These are phyloP conservation scores for Rhysida immarginata DNA, from an alignment of 1,140 invertebrate species.

Conservation along the genomic window DNA sequence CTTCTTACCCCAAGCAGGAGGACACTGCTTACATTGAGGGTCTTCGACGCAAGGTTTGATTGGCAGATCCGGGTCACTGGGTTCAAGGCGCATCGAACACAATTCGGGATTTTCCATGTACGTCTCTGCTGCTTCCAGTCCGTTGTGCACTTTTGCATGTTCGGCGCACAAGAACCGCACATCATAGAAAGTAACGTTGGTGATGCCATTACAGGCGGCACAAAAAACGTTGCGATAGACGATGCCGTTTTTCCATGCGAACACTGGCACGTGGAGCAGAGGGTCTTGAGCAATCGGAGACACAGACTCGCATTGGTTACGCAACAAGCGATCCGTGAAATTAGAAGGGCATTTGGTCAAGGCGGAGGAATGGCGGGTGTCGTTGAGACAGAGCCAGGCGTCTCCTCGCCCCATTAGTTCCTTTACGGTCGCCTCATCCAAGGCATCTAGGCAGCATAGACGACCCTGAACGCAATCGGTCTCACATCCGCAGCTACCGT, in stretches of 20 bases:
- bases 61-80: neutral
- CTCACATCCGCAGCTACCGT: constrained; percentile 3
- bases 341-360: neutral
- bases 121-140: neutral
- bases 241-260: neutral
- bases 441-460: neutral
- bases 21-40: neutral
- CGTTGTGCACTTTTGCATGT: neutral
- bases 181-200: neutral
- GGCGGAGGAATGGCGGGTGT: neutral
- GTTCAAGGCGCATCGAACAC: neutral
- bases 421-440: neutral
- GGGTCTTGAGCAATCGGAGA: neutral
- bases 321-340: neutral
- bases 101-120: neutral
- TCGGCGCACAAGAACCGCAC: constrained; percentile 1
- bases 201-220: neutral
- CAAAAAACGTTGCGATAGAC: constrained; percentile 5
- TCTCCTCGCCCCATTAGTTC: neutral
- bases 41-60: neutral
- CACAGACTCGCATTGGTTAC: neutral
- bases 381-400: neutral
- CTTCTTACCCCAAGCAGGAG: neutral
- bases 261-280: neutral
- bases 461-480: neutral